Evolutionary conservation across 2,888 invertebrate genomes (phyloP).

Genomic region (Halictus quadricinctus): DNA sequence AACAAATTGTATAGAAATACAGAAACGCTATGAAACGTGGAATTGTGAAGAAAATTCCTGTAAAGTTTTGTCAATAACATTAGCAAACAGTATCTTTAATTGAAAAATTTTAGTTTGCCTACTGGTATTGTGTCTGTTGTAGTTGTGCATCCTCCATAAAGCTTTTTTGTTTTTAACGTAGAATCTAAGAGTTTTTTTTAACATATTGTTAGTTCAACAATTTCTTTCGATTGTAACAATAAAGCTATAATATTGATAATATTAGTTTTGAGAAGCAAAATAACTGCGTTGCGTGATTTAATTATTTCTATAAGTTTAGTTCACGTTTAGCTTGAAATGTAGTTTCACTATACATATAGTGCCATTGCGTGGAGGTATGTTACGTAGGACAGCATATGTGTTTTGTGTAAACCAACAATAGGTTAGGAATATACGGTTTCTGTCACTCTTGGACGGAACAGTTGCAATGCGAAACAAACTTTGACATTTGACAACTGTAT

Average conservation of each 20-base stretch:
- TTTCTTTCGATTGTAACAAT: background rate
- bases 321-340: background rate
- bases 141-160: too few relatives aligned
- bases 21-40: too few relatives aligned
- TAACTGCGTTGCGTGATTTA: background rate
- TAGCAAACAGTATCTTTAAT: too few relatives aligned
- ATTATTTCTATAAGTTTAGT: background rate
- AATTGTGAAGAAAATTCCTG: too few relatives aligned
- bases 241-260: background rate
- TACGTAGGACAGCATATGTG: background rate
- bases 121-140: too few relatives aligned
- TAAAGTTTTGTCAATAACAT: too few relatives aligned
- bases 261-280: background rate
- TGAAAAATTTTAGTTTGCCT: too few relatives aligned
- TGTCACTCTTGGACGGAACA: background rate
- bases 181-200: too few relatives aligned
- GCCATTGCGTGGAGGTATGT: background rate
- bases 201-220: too few relatives aligned
- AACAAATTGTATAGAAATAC: too few relatives aligned
- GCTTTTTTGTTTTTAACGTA: too few relatives aligned
- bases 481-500: conserved; percentile 5
- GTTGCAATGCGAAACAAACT: background rate
- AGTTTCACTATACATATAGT: background rate
- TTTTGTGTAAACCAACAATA: background rate
- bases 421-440: background rate